Evolutionary conservation across 2,888 invertebrate genomes (phyloP).

Genomic region (Lasioglossum oenotherae): DNA sequence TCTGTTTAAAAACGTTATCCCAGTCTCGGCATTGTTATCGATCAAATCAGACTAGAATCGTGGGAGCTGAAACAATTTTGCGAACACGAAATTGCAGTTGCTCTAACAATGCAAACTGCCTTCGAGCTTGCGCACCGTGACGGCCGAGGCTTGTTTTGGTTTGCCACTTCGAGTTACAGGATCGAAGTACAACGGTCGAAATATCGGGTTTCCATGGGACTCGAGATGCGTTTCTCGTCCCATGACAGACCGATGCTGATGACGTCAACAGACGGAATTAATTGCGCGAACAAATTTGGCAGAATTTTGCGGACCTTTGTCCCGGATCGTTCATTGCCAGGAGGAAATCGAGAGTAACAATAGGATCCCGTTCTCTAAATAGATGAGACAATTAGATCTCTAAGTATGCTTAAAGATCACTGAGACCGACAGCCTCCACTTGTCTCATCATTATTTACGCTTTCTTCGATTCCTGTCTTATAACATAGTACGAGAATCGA

Average conservation of each 20-base stretch:
- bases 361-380: not conserved
- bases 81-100: not conserved
- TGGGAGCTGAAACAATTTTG: not conserved
- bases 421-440: too few species aligned
- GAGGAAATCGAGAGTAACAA: not conserved
- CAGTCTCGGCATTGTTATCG: not conserved
- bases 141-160: conserved; percentile 60
- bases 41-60: not conserved
- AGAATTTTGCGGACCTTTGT: not conserved
- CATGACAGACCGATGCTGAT: conserved; percentile 54
- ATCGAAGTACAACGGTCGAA: conserved; percentile 69
- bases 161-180: conserved; percentile 59
- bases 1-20: not conserved
- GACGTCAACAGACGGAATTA: conserved; percentile 19
- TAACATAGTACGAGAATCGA: too few species aligned
- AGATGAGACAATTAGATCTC: not conserved
- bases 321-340: not conserved
- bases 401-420: too few species aligned
- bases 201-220: conserved; percentile 78
- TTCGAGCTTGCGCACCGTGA: conserved; percentile 52
- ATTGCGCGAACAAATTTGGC: conserved; percentile 24
- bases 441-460: too few species aligned
- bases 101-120: conserved; percentile 21
- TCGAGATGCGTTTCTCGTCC: conserved; percentile 71
- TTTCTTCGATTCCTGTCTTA: too few species aligned